phyloP scores from a whole-genome alignment of 2,797 vertebrate genomes.

The Orestias chungarensis region DNA sequence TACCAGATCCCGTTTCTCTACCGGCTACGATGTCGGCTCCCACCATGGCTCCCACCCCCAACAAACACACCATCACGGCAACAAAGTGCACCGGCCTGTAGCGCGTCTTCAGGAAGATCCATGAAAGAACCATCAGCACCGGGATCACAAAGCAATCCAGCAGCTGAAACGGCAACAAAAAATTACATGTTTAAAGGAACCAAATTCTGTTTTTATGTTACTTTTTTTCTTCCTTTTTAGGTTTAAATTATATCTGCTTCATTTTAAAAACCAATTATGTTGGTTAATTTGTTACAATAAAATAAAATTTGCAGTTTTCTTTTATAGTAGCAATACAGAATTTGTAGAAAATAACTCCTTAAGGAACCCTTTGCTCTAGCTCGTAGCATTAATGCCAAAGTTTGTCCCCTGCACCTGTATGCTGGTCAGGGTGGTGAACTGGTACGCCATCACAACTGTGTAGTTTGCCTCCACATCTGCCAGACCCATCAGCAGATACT shows the following conservation, averaged over 20 bases:
- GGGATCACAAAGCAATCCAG: conserved; percentile 98
- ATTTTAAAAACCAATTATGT: background rate
- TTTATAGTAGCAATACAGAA: too few species aligned
- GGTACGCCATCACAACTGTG: conserved; percentile 91
- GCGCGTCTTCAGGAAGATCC: conserved; percentile 90
- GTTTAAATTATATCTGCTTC: background rate
- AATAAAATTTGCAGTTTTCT: too few species aligned
- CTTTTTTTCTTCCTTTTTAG: background rate
- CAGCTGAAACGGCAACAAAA: conserved; percentile 78
- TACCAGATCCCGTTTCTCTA: conserved; percentile 85
- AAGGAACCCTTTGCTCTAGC: background rate
- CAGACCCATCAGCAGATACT: conserved; percentile 89
- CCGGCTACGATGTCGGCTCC: conserved; percentile 90
- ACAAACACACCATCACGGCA: conserved; percentile 87
- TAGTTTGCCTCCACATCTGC: conserved; percentile 97
- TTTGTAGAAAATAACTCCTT: background rate
- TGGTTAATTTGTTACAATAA: too few species aligned
- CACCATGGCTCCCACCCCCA: conserved; percentile 97
- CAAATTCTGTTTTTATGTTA: background rate
- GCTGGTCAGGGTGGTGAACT: conserved; percentile 93
- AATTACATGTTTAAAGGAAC: background rate
- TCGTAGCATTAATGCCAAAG: background rate
- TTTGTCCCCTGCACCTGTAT: conserved; percentile 86
- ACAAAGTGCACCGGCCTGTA: conserved; percentile 89
- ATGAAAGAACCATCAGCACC: conserved; percentile 93